Percentiles rank a stretch among this genome's conserved stretches.
Evolutionary conservation across 2,113 vertebrate genomes (phyloP).

Genomic region (Tonatia bakeri): DNA sequence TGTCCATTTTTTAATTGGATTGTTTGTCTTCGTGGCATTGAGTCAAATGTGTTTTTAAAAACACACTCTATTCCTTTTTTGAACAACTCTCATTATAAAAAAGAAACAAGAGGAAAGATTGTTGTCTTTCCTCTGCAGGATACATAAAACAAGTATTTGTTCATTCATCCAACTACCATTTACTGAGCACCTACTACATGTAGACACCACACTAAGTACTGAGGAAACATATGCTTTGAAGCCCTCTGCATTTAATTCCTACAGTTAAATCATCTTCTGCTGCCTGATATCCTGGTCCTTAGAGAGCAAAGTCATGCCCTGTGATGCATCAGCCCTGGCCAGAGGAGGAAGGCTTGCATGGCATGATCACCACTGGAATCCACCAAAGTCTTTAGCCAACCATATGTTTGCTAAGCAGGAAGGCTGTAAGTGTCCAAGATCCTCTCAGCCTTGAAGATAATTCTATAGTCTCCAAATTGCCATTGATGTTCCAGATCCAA

Average conservation of each 20-base stretch:
- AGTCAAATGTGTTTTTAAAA: not conserved
- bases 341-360: not conserved
- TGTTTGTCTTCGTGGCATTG: too few relatives aligned
- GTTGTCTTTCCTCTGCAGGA: not conserved
- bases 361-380: constrained; percentile 36
- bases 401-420: constrained; percentile 53
- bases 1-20: too few relatives aligned
- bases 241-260: constrained; percentile 30
- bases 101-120: not conserved
- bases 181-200: constrained; percentile 35
- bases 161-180: not conserved
- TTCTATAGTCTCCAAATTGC: constrained; percentile 24
- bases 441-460: constrained; percentile 7
- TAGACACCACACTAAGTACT: not conserved
- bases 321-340: not conserved
- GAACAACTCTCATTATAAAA: not conserved
- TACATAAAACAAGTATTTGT: not conserved
- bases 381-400: constrained; percentile 44
- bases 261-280: not conserved
- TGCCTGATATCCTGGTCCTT: constrained; percentile 15
- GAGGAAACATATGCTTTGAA: constrained; percentile 19
- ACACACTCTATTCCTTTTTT: not conserved
- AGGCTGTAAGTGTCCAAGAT: constrained; percentile 24
- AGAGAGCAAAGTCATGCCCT: constrained; percentile 18
- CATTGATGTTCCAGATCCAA: constrained; percentile 21